Evolutionary conservation across 2,113 vertebrate genomes (phyloP).

Genomic region (Dicentrarchus labrax): DNA sequence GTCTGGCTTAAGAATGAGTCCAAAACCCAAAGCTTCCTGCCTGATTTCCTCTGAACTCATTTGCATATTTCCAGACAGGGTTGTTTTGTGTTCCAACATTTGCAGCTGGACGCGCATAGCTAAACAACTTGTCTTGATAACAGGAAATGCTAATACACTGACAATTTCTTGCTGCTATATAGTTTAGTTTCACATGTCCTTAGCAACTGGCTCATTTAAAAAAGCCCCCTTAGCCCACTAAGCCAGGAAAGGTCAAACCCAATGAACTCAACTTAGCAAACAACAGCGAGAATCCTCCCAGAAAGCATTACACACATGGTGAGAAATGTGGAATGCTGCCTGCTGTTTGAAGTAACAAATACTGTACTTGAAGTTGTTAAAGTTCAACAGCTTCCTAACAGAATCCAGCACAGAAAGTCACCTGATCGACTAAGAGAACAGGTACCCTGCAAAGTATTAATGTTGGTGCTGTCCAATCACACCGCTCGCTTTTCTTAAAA

Average conservation of each 20-base stretch:
- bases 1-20: constrained; percentile 32
- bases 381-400: constrained; percentile 50
- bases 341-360: constrained; percentile 54
- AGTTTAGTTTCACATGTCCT: constrained; percentile 52
- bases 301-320: constrained; percentile 69
- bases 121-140: constrained; percentile 10
- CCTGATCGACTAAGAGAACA: constrained; percentile 27
- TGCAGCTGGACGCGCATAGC: constrained; percentile 44
- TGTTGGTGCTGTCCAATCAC: constrained; percentile 26
- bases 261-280: constrained; percentile 64
- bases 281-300: constrained; percentile 64
- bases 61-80: constrained; percentile 47
- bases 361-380: constrained; percentile 66
- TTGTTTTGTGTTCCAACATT: constrained; percentile 24
- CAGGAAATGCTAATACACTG: constrained; percentile 28
- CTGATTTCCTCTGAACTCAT: constrained; percentile 19
- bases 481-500: constrained; percentile 31
- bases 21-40: constrained; percentile 9
- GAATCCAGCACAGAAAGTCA: constrained; percentile 34
- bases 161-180: constrained; percentile 15
- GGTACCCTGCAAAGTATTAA: constrained; percentile 35
- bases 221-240: constrained; percentile 2
- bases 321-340: constrained; percentile 68
- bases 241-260: constrained; percentile 58
- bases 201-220: constrained; percentile 39